Evolutionary conservation across 2,888 invertebrate genomes (phyloP).

Genomic region (Thera obeliscata): DNA sequence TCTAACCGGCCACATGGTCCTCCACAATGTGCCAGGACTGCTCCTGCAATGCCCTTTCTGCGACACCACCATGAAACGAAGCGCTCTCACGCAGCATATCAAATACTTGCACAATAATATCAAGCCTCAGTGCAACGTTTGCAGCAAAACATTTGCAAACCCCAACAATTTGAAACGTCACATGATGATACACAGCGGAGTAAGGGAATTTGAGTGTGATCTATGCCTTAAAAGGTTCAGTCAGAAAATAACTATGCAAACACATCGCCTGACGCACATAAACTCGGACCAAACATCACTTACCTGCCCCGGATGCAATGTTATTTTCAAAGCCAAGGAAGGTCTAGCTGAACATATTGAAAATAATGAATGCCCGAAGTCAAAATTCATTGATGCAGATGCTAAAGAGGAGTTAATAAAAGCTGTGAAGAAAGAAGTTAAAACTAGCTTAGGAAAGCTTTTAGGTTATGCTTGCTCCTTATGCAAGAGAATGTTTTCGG

Average conservation of each 20-base stretch:
- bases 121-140: slow-evolving; percentile 73
- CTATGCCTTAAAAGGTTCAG: slow-evolving; percentile 76
- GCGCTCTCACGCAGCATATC: slow-evolving; percentile 75
- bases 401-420: slow-evolving; percentile 75
- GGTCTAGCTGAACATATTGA: slow-evolving; percentile 60
- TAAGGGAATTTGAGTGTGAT: slow-evolving; percentile 77
- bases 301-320: slow-evolving; percentile 69
- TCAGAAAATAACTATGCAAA: slow-evolving; percentile 81
- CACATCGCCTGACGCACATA: slow-evolving; percentile 74
- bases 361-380: slow-evolving; percentile 60
- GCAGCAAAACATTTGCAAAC: slow-evolving; percentile 78
- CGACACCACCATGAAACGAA: slow-evolving; percentile 67
- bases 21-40: slow-evolving; percentile 66
- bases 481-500: slow-evolving; percentile 79
- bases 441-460: slow-evolving; percentile 69
- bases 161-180: slow-evolving; percentile 79
- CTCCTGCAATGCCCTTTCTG: slow-evolving; percentile 75
- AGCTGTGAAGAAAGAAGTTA: slow-evolving; percentile 74
- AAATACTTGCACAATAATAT: slow-evolving; percentile 75
- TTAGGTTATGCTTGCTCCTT: slow-evolving; percentile 75
- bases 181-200: slow-evolving; percentile 78
- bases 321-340: slow-evolving; percentile 62
- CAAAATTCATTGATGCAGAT: slow-evolving; percentile 55
- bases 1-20: slow-evolving; percentile 73
- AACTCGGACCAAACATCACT: slow-evolving; percentile 52